Evolutionary conservation across 2,797 vertebrate species (phyloP), one percentile per base, ranked within the genome.

Genomic region (Pseudocheirus occidentalis): DNA sequence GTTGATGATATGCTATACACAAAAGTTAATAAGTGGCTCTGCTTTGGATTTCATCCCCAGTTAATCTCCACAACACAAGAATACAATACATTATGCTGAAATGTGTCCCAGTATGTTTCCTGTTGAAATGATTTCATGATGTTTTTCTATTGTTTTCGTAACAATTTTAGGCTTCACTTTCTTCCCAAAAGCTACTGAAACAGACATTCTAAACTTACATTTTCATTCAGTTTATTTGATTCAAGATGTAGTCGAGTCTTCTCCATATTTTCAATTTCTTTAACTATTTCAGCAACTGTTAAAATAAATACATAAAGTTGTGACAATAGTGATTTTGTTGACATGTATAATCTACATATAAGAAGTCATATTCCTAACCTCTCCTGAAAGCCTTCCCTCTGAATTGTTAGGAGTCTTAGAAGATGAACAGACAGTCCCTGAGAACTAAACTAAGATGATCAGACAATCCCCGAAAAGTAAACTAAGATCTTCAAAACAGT

Each of bases 201-300:
- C 5, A 95, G 40, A 89, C 11, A 92, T 0, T 12, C 91, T 27
- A 11, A 96, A 99, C 99, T 31, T 98, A 99, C 99, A 52, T 98
- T 99, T 98, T 98, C 98, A 52, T 97, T 98, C 0, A 97, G 56
- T 98, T 99, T 99, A 27, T 97, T 98, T 50, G 96, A 96, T 62
- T 99, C 99, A 13, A 99, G 98, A 90, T 98, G 99, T 97, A 97
- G 98, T 93, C 98, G 99, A 14, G 98, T 98, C 98, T 99, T 99
- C 99, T 99, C 99, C 3, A 98, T 99, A 94, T 97, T 98, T 98
- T 99, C 99, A 96, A 99, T 97, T 97, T 99, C 99, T 98, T 99
- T 99, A 90, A 99, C 99, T 91, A 99, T 99, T 96, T 99, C 99
- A 96, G 99, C 98, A 98, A 98, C 99, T 99, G 99, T 98, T 97